Conservation (phyloP, 1,140 invertebrate species). For the Philotrypesis tridentata region DNA sequence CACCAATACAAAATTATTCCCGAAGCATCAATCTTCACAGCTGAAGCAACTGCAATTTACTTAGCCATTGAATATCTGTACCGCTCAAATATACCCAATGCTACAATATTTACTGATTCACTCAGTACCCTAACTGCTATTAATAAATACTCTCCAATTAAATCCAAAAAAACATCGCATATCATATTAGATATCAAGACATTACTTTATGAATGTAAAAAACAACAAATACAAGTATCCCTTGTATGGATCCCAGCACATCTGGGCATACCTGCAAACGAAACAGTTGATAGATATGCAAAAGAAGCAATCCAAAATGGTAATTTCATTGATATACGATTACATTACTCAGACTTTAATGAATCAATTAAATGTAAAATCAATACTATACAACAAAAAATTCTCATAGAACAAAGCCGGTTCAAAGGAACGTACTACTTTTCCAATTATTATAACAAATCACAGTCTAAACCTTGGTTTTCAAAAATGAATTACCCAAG, state of each 20-base stretch:
- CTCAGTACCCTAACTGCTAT: neutral
- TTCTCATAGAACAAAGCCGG: no score
- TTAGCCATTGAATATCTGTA: neutral
- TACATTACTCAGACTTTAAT: no score
- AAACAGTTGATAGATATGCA: no score
- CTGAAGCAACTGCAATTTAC: conserved; percentile 1
- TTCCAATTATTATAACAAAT: no score
- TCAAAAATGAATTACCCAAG: no score
- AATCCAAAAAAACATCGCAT: neutral
- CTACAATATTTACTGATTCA: neutral
- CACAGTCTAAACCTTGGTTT: no score
- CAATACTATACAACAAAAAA: no score
- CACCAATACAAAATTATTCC: neutral
- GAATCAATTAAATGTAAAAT: no score
- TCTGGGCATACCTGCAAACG: neutral
- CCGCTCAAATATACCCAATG: neutral
- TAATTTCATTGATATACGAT: no score
- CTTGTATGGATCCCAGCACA: neutral
- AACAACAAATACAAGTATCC: neutral
- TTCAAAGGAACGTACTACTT: no score
- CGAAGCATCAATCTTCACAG: neutral
- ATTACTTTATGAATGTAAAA: neutral
- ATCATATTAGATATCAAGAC: no score
- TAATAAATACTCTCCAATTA: neutral
- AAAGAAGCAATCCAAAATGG: no score